Conservation (phyloP, 2,888 invertebrate genomes). For the Melipona beecheii region DNA sequence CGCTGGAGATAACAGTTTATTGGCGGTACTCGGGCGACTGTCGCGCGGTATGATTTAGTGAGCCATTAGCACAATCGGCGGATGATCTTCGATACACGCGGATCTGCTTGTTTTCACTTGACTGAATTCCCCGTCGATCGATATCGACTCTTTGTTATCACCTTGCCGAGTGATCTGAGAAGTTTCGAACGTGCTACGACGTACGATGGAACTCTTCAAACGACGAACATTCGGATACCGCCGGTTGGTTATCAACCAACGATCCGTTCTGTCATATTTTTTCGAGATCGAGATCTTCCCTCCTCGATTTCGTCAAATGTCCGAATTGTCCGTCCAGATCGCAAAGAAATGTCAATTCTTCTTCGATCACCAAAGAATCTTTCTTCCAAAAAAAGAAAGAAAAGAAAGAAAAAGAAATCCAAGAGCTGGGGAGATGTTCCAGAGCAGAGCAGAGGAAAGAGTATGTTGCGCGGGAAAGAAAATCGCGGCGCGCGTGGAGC, state of each 20-base stretch:
- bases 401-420: too few relatives aligned
- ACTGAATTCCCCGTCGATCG: not conserved
- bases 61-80: not conserved
- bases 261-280: not conserved
- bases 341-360: not conserved
- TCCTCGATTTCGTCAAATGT: not conserved
- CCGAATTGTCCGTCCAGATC: too few relatives aligned
- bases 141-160: slow-evolving; percentile 1
- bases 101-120: not conserved
- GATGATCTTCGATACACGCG: not conserved
- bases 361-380: not conserved
- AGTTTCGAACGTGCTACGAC: not conserved
- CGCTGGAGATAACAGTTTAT: slow-evolving; percentile 30
- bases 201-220: too few relatives aligned
- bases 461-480: not conserved
- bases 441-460: too few relatives aligned
- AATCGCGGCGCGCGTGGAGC: slow-evolving; percentile 32
- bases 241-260: not conserved
- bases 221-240: not conserved
- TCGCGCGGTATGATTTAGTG: slow-evolving; percentile 31
- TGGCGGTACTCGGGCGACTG: slow-evolving; percentile 2
- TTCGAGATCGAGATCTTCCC: too few relatives aligned
- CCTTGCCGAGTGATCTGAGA: not conserved
- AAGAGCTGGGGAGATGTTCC: too few relatives aligned
- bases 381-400: too few relatives aligned